Evolutionary conservation across 2,797 vertebrate genomes (phyloP), one percentile per base, ranked within the genome.

Genomic region (Rallus crepitans): DNA sequence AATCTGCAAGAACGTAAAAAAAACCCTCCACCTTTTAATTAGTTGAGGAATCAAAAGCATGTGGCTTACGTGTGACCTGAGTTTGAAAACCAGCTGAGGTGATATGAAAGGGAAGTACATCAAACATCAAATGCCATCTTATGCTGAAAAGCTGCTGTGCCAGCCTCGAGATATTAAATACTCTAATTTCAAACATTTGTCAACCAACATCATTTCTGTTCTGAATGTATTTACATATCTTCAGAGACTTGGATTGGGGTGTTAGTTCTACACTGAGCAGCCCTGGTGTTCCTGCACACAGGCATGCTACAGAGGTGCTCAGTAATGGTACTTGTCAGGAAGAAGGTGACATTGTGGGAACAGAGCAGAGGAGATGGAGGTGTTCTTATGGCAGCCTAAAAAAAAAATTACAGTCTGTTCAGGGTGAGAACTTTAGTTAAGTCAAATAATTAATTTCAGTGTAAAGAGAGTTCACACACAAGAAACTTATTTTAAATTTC

Each of bases 21-120:
- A 5, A 25, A 19, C 17, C 15, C 65, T 35, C 35, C 88, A 75
- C 68, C 68, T 89, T 96, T 86, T 93, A 77, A 90, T 96, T 85
- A 81, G 12, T 0, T n/a, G 64, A 87, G 82, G 80, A 94, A 92
- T 82, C 60, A 93, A 89, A 92, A 96, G 48, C 47, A 18, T 79
- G 47, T 78, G 75, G 40, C 45, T 94, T 93, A 35, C 52, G 92
- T 96, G 40, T 89, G 77, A 77, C 4, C 3, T 30, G 66, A 19
- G 24, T 45, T 94, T 83, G 84, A 78, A 96, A 96, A 70, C 1
- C 5, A 91, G 47, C 60, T 90, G 82, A 85, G 84, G 69, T 35
- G 24, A 64, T 23, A n/a, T 17, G 40, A 73, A 83, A 75, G 68
- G 69, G n/a, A 86, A 93, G 18, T 6, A 52, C 63, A 40, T 35